These are phyloP conservation scores for Echinometra lucunter DNA, from an alignment of 53 echinoderm and acorn worm genomes.

Conservation along the genomic window DNA sequence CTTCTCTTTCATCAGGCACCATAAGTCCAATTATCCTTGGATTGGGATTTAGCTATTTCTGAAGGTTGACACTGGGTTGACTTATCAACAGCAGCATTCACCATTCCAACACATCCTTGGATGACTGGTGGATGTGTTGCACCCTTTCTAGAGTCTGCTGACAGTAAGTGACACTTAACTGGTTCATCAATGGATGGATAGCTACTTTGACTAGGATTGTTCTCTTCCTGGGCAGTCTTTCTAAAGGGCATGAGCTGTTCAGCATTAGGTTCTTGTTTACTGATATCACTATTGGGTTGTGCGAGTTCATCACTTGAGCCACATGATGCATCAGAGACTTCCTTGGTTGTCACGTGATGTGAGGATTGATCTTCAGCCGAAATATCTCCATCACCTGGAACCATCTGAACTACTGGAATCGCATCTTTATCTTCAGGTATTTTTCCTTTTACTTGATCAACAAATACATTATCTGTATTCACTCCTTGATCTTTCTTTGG, in stretches of 20 bases:
- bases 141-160: neutral
- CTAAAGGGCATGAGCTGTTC: neutral
- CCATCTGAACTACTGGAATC: neutral
- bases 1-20: neutral
- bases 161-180: constrained; percentile 56
- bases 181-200: constrained; percentile 57
- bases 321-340: neutral
- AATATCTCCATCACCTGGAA: neutral
- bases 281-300: neutral
- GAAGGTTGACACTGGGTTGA: constrained; percentile 18
- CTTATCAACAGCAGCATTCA: constrained; percentile 26
- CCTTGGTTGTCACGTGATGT: neutral
- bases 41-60: neutral
- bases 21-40: neutral
- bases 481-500: constrained; percentile 44
- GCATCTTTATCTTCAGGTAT: neutral
- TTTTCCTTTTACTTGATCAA: neutral
- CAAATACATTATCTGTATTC: constrained; percentile 18
- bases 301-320: neutral
- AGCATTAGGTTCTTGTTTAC: neutral
- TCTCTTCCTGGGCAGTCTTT: neutral
- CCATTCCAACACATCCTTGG: neutral
- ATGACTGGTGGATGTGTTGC: neutral
- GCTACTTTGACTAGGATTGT: neutral
- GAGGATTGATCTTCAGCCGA: neutral